Base-by-base conservation (phyloP, 2,888 invertebrate genomes). In the Vesta saturnalis region DNA sequence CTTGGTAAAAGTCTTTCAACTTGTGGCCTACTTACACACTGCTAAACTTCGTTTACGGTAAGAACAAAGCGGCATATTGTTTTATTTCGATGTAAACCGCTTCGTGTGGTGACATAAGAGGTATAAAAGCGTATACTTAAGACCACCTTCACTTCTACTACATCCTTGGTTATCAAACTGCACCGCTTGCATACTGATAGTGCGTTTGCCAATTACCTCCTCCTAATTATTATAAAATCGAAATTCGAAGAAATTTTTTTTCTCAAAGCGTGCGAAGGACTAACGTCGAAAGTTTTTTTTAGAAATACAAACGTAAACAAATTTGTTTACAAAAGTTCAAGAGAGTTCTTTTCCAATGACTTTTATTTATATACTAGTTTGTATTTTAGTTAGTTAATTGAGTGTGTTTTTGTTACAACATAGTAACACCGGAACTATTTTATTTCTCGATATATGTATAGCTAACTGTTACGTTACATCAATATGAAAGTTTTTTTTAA, bases 1-100 rank as follows among this genome's bases (percentile, higher is more conserved):
- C 79, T 96, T 94, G 23, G 94, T 88, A 0, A 94, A 95, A 8
- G 93, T 84, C 84, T 84, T 85, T 85, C 85, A 85, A 84, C 85
- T 84, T 82, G 78, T 84, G 84, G 82, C 85, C 85, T 83, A 85
- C 83, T 85, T 84, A 78, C 73, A 75, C 69, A 68, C 71, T 73
- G 67, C 75, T 72, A 73, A 69, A 74, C 72, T 71, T 69, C 70
- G 74, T 74, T 71, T 78, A 77, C 75, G 71, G 76, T 79, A 74
- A 72, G 70, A 69, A 69, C 72, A 73, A 74, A 76, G 80, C 80
- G 80, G 80, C 71, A 72, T 64, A 59, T 64, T 43, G 16, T 58
- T 73, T 72, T 75, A 76, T 75, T 75, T 74, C 74, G 75, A 74
- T 39, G 39, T 10, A 3, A 68, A 68, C 74, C 77, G 78, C 78